Base-by-base conservation (phyloP, 37 sponge, comb jelly and placozoan genomes). In the Eunapius fragilis region DNA sequence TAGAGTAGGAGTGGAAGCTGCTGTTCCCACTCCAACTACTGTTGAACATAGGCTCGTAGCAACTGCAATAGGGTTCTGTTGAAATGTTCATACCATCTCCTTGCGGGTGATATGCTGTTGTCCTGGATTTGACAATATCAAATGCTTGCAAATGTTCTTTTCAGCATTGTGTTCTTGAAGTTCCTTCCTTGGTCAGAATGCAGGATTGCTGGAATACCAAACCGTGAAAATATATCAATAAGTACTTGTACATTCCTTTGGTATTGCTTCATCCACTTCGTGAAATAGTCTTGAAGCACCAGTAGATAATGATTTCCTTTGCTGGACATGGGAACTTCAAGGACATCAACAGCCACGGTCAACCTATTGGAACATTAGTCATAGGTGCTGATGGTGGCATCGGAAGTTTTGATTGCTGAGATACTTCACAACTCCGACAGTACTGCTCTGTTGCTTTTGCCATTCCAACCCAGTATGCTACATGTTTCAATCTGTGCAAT, bases 281-380 rank as follows among this genome's bases (percentile, higher is more conserved):
- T 84, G 67, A 84, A 84, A 28, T 84, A 84, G 75, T 84, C 85
- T 77, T 84, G 76, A 26, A 84, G 25, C 17, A 84, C 85, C 48
- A 84, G 48, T 30, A 84, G 37, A 76, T 84, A 84, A 24, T 10
- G 36, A 47, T 38, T 84, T 37, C 85, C 85, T 49, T 84, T 37
- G 30, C 41, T n/a, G 30, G 76, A 75, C 27, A 76, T 73, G 27
- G 85, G 85, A 35, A 84, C 74, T 47, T 84, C 68, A 25, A 84
- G 26, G 25, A 84, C 50, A 76, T 84, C 85, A 35, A 77, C 77
- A 30, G 85, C 85, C 76, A 84, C 23, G 85, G 77, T 77, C 48
- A 76, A 30, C 85, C 76, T 31, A 84, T 84, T 31, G 76, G 85
- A 31, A 48, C 35, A 37, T 28, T 83, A 37, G 72, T 37, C 84